Percentiles rank a stretch among this genome's conserved stretches.
Evolutionary conservation across 2,113 vertebrate species (phyloP).

Genomic region (Cettia cetti): DNA sequence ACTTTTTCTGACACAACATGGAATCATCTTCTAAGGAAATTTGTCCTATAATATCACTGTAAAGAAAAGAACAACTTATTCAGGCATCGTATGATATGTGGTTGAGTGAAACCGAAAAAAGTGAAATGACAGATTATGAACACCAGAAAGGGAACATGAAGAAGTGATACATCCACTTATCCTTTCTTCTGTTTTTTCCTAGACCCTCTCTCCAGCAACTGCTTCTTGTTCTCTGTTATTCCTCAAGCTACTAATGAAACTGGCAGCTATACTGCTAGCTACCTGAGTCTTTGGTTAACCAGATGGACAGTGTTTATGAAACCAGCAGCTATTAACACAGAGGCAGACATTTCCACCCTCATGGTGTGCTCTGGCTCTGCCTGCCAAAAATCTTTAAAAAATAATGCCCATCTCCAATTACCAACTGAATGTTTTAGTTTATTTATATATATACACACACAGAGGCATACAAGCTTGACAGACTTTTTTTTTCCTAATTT

Average conservation of each 20-base stretch:
- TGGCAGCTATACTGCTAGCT: neutral
- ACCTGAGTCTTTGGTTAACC: neutral
- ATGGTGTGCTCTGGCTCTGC: neutral
- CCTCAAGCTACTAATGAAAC: neutral
- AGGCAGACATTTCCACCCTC: neutral
- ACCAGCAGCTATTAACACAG: neutral
- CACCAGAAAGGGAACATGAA: neutral
- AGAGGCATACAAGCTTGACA: neutral
- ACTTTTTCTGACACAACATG: neutral
- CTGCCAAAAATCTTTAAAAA: neutral
- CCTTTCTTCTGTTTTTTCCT: neutral
- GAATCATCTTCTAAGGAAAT: neutral
- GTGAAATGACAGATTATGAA: neutral
- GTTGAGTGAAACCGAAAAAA: neutral
- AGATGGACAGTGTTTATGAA: neutral
- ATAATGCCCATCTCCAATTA: neutral
- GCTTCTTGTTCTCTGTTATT: neutral
- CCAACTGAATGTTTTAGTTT: neutral
- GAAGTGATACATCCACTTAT: neutral
- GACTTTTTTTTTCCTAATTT: neutral
- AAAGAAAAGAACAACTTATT: neutral
- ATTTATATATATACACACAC: neutral
- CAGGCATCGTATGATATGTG: neutral
- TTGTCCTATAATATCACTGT: neutral
- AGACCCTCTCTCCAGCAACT: neutral